Conservation (phyloP, 2,888 invertebrate genomes). For the Mallateleia sp. region DNA sequence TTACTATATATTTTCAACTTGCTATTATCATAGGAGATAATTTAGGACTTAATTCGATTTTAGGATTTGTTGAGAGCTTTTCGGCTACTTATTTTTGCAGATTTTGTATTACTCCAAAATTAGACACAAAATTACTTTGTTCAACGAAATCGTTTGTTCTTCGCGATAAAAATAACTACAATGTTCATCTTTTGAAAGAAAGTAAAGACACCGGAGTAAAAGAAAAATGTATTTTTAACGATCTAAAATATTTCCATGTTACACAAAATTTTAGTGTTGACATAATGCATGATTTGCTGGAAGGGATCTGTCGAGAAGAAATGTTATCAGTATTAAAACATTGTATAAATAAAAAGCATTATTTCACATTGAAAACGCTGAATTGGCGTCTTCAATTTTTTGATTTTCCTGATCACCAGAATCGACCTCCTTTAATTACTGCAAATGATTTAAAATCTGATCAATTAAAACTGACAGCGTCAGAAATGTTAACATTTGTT, state of each 20-base stretch:
- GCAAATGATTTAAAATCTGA: constrained; percentile 25
- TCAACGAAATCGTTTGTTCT: not conserved
- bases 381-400: constrained; percentile 61
- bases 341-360: constrained; percentile 33
- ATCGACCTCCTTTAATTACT: constrained; percentile 31
- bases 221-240: constrained; percentile 45
- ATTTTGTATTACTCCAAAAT: constrained; percentile 31
- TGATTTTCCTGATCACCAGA: constrained; percentile 21
- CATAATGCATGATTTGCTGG: constrained; percentile 55
- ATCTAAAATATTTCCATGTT: constrained; percentile 45
- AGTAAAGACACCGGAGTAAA: constrained; percentile 9
- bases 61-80: constrained; percentile 69
- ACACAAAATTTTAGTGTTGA: constrained; percentile 55
- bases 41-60: constrained; percentile 57
- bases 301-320: constrained; percentile 47
- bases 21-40: constrained; percentile 67
- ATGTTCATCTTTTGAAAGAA: not conserved
- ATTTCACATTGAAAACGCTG: constrained; percentile 54
- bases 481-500: constrained; percentile 57
- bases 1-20: constrained; percentile 67
- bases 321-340: constrained; percentile 26
- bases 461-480: constrained; percentile 52
- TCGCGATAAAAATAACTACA: constrained; percentile 15
- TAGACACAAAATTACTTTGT: not conserved
- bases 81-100: constrained; percentile 52